phyloP scores from a whole-genome alignment of 2,797 vertebrate species.

The Sebastes iracundus region DNA sequence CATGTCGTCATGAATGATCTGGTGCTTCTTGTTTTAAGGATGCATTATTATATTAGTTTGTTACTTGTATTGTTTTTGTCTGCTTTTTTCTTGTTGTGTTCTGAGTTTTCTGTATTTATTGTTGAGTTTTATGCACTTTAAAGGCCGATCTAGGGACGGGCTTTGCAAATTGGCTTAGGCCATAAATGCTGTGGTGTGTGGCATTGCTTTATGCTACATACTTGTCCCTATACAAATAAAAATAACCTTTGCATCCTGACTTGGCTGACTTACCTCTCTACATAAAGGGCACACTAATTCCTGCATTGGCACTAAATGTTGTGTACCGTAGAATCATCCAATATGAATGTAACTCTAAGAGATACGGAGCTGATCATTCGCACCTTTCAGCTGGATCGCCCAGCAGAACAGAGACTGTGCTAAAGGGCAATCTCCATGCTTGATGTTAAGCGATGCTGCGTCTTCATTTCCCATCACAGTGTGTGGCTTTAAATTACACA shows the following conservation, averaged over 20 bases:
- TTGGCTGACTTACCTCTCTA: neutral
- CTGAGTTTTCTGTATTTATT: neutral
- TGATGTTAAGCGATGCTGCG: neutral
- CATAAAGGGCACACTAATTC: neutral
- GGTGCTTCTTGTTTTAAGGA: neutral
- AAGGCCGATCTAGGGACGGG: too few relatives aligned
- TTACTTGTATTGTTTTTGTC: neutral
- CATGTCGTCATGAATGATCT: neutral
- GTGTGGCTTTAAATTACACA: conserved; percentile 21
- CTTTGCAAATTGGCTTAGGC: neutral
- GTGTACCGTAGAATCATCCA: neutral
- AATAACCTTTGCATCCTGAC: too few relatives aligned
- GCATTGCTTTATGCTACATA: neutral
- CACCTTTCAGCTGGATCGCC: conserved; percentile 4
- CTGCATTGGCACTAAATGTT: neutral
- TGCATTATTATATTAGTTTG: neutral
- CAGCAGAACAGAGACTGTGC: neutral
- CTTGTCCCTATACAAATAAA: neutral
- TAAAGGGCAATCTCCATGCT: conserved; percentile 16
- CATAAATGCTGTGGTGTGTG: neutral
- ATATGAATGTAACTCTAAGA: neutral
- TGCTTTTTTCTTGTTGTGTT: neutral
- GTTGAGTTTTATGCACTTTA: neutral
- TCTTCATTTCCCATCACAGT: neutral
- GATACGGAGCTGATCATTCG: conserved; percentile 1